These are phyloP conservation scores for Palaemon carinicauda DNA, from an alignment of 1,140 invertebrate genomes.

Conservation along the genomic window DNA sequence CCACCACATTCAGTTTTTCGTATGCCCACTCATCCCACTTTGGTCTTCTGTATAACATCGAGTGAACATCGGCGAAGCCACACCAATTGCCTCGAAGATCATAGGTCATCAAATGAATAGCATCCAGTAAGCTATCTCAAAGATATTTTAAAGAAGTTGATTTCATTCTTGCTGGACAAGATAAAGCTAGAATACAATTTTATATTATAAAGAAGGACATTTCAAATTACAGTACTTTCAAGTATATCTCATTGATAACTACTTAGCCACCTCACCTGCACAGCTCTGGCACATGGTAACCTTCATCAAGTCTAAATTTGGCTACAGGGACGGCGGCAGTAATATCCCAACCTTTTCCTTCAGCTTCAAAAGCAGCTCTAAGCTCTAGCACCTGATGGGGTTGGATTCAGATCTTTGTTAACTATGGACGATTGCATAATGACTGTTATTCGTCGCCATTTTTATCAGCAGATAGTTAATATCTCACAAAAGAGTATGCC, in stretches of 20 bases:
- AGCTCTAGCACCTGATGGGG: slow-evolving; percentile 66
- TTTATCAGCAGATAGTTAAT: too few species aligned
- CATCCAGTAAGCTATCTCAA: slow-evolving; percentile 64
- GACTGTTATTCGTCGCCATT: too few species aligned
- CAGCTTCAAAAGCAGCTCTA: slow-evolving; percentile 79
- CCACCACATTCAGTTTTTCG: slow-evolving; percentile 85
- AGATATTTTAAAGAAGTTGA: too few species aligned
- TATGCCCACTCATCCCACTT: slow-evolving; percentile 85
- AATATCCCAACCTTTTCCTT: slow-evolving; percentile 80
- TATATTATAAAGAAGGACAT: too few species aligned
- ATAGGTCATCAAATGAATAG: slow-evolving; percentile 68
- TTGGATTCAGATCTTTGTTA: too few species aligned
- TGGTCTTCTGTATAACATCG: slow-evolving; percentile 70
- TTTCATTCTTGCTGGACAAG: too few species aligned
- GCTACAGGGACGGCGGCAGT: slow-evolving; percentile 87
- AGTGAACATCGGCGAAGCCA: slow-evolving; percentile 63
- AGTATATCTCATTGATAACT: too few species aligned
- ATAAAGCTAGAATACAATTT: too few species aligned
- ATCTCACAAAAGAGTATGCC: too few species aligned
- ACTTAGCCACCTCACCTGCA: slow-evolving; percentile 66
- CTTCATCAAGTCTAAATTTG: slow-evolving; percentile 84
- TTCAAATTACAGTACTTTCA: too few species aligned
- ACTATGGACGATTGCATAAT: too few species aligned
- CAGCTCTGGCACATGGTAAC: slow-evolving; percentile 85
- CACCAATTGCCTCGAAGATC: slow-evolving; percentile 66